phyloP scores from a whole-genome alignment of 2,888 invertebrate genomes.

The Cylloceria caligata region DNA sequence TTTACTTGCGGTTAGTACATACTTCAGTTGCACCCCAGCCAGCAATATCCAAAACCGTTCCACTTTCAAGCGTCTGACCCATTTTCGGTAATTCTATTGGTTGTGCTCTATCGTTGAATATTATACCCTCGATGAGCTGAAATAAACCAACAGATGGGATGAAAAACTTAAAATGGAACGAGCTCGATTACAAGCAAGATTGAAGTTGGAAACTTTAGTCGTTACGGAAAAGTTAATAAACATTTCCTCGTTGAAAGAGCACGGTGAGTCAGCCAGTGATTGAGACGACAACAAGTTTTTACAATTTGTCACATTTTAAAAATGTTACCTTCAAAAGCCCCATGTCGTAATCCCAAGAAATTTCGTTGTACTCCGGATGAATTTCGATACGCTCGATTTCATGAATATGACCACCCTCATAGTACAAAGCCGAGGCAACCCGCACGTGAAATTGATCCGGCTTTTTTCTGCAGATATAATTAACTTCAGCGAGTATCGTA shows the following conservation, averaged over 20 bases:
- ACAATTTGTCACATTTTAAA: too few species aligned
- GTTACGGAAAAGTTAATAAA: constrained; percentile 49
- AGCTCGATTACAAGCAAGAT: background rate
- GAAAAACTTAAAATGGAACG: constrained; percentile 26
- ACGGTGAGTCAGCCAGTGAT: constrained; percentile 34
- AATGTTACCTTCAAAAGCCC: constrained; percentile 76
- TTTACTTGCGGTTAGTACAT: constrained; percentile 10
- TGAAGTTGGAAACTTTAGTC: constrained; percentile 54
- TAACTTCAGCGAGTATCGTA: constrained; percentile 23
- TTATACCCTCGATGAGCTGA: constrained; percentile 69
- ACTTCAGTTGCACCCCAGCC: constrained; percentile 76
- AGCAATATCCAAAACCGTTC: constrained; percentile 66
- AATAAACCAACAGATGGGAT: constrained; percentile 28
- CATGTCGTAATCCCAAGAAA: constrained; percentile 74
- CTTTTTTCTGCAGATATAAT: constrained; percentile 65
- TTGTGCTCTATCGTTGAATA: constrained; percentile 66
- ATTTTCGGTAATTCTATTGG: constrained; percentile 71
- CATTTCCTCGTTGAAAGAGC: constrained; percentile 28
- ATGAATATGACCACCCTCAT: constrained; percentile 70
- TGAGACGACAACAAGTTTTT: constrained; percentile 46
- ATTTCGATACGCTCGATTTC: constrained; percentile 69
- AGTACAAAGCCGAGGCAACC: constrained; percentile 73
- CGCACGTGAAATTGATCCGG: constrained; percentile 71
- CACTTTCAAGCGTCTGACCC: constrained; percentile 53
- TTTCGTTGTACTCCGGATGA: constrained; percentile 73